Conservation (phyloP, 2,113 vertebrate species). For the Cichladusa arquata region DNA sequence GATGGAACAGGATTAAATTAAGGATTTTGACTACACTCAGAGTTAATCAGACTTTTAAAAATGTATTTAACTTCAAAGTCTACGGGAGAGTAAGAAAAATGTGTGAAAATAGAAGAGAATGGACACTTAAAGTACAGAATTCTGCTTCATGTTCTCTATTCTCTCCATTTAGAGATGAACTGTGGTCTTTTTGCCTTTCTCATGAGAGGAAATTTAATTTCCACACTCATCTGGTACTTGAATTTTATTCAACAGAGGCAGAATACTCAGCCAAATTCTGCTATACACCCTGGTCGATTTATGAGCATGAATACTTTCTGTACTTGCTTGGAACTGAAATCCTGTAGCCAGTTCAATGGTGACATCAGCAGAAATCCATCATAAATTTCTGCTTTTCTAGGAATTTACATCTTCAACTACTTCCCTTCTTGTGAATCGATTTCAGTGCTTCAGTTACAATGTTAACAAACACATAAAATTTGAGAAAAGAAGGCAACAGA, state of each 20-base stretch:
- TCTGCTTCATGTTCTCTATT: not conserved
- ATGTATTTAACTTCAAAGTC: not conserved
- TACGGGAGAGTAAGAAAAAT: not conserved
- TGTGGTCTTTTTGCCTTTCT: not conserved
- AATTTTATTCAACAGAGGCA: constrained; percentile 62
- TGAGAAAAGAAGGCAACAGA: constrained; percentile 3
- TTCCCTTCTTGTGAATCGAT: not conserved
- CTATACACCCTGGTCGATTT: constrained; percentile 14
- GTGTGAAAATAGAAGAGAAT: not conserved
- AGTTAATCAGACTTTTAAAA: not conserved
- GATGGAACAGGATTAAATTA: not conserved
- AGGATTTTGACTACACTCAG: not conserved
- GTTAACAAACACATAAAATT: constrained; percentile 31
- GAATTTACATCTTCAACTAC: not conserved
- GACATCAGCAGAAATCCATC: constrained; percentile 50
- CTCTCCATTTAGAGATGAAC: not conserved
- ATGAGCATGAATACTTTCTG: constrained; percentile 20
- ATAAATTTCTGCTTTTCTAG: not conserved
- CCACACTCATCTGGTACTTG: constrained; percentile 65
- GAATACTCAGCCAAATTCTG: constrained; percentile 49
- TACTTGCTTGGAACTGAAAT: constrained; percentile 20
- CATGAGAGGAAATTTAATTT: constrained; percentile 73
- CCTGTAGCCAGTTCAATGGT: not conserved
- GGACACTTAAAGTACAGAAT: not conserved
- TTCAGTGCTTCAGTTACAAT: not conserved